Base-by-base conservation (phyloP, 2,888 invertebrate genomes). In the Eristalis arbustorum region DNA sequence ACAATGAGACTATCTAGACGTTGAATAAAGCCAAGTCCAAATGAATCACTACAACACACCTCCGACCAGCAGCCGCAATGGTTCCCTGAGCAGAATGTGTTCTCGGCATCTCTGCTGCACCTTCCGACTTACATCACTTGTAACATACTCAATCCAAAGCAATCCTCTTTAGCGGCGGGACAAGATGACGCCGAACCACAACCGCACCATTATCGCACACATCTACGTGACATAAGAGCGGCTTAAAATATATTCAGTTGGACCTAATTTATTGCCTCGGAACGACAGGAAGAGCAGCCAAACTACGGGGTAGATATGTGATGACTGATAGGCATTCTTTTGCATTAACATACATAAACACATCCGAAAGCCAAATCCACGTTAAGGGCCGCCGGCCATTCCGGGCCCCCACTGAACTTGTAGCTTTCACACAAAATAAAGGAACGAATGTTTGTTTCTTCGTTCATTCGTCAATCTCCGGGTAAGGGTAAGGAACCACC, bases 391-490 rank as follows among this genome's bases (percentile, higher is more conserved):
- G 18, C 18, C 49, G 49, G 49, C 18, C 49, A 49, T 18, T 49
- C 8, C 49, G 18, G 49, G 49, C 49, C 49, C 49, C 49, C 49
- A 49, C 49, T 49, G 49, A 49, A 18, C 18, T 49, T 49, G 18
- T 18, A 49, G 18, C 49, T 18, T 49, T 49, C 49, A 13, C 59
- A 23, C 25, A 59, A 59, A 59, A 28, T 28, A 25, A 62, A 34
- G 25, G 18, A 23, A 66, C 75, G 49, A 49, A 6, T 49, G 49
- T 49, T n/a, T 49, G 49, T 49, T 49, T 49, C 49, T 67, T 31
- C 66, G 56, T 62, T 75, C 71, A 62, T 61, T 72, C 66, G 34
- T 31, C 59, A 74, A 79, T 67, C 66, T 62, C 67, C 62, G 57
- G 28, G 25, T 31, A 10, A 18, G 49, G 61, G 42, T 73, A 49